Base-by-base conservation (phyloP, 2,888 invertebrate genomes). In the Altica lythri region DNA sequence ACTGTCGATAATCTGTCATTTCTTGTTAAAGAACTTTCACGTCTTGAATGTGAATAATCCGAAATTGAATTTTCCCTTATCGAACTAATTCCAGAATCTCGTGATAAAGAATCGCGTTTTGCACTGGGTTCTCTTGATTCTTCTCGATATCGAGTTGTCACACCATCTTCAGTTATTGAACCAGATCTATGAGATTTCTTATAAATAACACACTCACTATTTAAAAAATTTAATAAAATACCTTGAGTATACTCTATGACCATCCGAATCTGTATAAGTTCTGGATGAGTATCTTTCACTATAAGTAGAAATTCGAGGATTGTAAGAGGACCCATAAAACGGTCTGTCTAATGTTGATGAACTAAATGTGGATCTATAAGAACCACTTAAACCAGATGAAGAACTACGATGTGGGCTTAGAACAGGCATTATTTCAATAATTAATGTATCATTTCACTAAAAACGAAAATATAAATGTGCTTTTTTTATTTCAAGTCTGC, bases 221-320 rank as follows among this genome's bases (percentile, higher is more conserved):
- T 10, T 12, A 32, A 32, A 14, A n/a, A 4, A 18, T 18, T 34
- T 18, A 6, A 42, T 2, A n/a, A 6, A 27, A 57, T 59, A 74
- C 75, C 76, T 75, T 32, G 73, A 67, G 55, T 77, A 74, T 0
- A 78, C 72, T 64, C 81, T 78, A 19, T 80, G 75, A 32, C 82
- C 82, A 56, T 83, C 83, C 22, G 80, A 76, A 53, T 83, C 75
- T 0, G 81, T 78, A 0, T 81, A 82, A 1, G 80, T 80, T 27
- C 83, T 75, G 60, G 81, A 79, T 30, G 82, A 72, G 1, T 78
- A 80, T 34, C 83, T 69, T 5, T 83, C 83, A 22, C 81, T 82
- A 64, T 80, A 81, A 17, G 16, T 37, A 44, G 65, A 67, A 45
- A 72, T 65, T 57, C 74, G 9, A 76, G 83, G 45, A 55, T 66